Percentiles rank a stretch among this genome's conserved stretches.
Evolutionary conservation across 2,113 vertebrate genomes (phyloP).

Genomic region (Odocoileus hemionus): DNA sequence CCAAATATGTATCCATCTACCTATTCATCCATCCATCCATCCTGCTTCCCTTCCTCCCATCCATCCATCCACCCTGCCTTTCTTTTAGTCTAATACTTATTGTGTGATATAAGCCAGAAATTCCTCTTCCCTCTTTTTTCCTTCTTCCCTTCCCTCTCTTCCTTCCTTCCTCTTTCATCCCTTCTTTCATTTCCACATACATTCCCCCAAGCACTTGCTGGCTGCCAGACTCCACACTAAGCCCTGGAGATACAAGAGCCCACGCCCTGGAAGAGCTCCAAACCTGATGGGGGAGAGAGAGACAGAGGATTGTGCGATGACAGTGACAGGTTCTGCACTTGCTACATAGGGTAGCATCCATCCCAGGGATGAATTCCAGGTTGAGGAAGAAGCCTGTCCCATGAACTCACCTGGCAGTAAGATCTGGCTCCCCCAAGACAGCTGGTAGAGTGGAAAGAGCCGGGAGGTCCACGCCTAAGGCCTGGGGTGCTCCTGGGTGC

Average conservation of each 20-base stretch:
- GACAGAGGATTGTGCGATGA: too few species aligned
- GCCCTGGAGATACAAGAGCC: neutral
- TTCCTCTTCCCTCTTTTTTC: neutral
- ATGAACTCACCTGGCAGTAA: neutral
- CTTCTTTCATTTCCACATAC: neutral
- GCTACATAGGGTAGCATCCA: neutral
- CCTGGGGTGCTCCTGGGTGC: neutral
- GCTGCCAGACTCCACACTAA: neutral
- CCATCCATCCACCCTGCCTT: neutral
- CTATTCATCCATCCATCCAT: neutral
- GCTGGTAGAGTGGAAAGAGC: neutral
- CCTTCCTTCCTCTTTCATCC: neutral
- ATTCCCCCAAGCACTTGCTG: neutral
- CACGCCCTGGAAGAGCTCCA: neutral
- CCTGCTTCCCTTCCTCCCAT: fast-evolving
- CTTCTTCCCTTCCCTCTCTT: neutral
- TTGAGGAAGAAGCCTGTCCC: neutral
- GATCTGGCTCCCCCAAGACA: neutral
- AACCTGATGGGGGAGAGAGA: fast-evolving
- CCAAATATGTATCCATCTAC: neutral
- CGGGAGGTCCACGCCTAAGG: neutral
- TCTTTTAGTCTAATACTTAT: neutral
- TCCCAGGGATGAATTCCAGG: neutral
- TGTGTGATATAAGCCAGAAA: neutral
- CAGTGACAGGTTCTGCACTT: neutral